Evolutionary conservation across 1,140 invertebrate genomes (phyloP), one percentile per base, ranked within the genome.

Genomic region (Drosophila sturtevanti): DNA sequence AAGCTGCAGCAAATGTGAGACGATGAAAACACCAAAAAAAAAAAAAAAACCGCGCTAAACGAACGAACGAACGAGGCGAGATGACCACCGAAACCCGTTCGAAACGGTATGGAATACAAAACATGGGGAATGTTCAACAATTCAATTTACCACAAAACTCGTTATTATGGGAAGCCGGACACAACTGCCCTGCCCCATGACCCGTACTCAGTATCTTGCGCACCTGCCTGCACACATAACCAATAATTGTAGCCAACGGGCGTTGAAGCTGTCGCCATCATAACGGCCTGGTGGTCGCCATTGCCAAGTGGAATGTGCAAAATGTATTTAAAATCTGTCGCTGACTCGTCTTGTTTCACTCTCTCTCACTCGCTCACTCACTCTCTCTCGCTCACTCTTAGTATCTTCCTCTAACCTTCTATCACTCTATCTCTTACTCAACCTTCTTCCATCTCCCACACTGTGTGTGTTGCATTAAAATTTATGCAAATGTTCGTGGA

Each of bases 111-210:
- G 35, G 22, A 63, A 63, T 31, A 11, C 44, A 34, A 61, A 48
- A 48, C 41, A 21, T 10, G 65, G 72, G 68, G 72, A 38, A 70
- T 63, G 73, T 77, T 69, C 58, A 77, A 77, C 73, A 77, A 77
- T 77, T 77, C 73, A 77, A 77, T 77, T 77, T 77, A 77, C 73
- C 73, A 77, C 73, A 77, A 63, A 77, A 76, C 73, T 77, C 73
- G 73, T 77, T 77, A 77, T 77, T 77, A 77, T 77, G 65, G 72
- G 52, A 52, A 68, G 61, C 62, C 61, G 52, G 51, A 54, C 48
- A 6, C 38, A 41, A 18, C n/a, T 27, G 51, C 38, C 38, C 58
- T 64, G 70, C 64, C 34, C 64, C 51, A 51, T 48, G 34, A 24
- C 65, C 63, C 44, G 63, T 44, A 51, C 55, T 27, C 16, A 16